Evolutionary conservation across 1,140 invertebrate genomes (phyloP).

Genomic region (Calosoma granatense): DNA sequence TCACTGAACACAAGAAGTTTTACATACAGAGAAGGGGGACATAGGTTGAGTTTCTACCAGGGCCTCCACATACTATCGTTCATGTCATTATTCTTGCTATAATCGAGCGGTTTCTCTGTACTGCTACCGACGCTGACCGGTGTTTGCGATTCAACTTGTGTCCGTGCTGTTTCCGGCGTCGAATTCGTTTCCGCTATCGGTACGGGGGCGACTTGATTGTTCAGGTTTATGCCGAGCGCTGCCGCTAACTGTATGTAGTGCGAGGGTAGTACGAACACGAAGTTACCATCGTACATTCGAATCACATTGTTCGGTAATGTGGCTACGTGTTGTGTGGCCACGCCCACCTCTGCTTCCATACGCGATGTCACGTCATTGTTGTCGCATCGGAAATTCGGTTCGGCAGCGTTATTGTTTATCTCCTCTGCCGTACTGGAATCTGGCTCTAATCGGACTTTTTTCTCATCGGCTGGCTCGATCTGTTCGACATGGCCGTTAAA

Average conservation of each 20-base stretch:
- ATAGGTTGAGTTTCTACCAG: slow-evolving; percentile 20
- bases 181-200: slow-evolving; percentile 12
- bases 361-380: not conserved
- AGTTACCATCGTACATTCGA: slow-evolving; percentile 31
- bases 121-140: not conserved
- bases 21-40: not conserved
- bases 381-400: not conserved
- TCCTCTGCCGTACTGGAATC: slow-evolving; percentile 15
- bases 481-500: not conserved
- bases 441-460: slow-evolving; percentile 4
- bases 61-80: slow-evolving; percentile 29
- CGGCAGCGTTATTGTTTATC: slow-evolving; percentile 17
- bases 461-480: not conserved
- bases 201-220: slow-evolving; percentile 18
- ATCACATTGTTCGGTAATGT: slow-evolving; percentile 20
- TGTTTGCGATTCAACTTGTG: slow-evolving; percentile 9
- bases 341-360: not conserved
- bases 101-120: slow-evolving; percentile 26
- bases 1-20: not conserved
- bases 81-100: slow-evolving; percentile 25
- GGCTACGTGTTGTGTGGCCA: slow-evolving; percentile 12
- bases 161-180: slow-evolving; percentile 13
- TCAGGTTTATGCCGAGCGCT: slow-evolving; percentile 31
- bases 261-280: slow-evolving; percentile 31
- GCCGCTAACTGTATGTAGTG: slow-evolving; percentile 33